Base-by-base conservation (phyloP, 2,888 invertebrate genomes). In the Drosophila pseudotalamancana region DNA sequence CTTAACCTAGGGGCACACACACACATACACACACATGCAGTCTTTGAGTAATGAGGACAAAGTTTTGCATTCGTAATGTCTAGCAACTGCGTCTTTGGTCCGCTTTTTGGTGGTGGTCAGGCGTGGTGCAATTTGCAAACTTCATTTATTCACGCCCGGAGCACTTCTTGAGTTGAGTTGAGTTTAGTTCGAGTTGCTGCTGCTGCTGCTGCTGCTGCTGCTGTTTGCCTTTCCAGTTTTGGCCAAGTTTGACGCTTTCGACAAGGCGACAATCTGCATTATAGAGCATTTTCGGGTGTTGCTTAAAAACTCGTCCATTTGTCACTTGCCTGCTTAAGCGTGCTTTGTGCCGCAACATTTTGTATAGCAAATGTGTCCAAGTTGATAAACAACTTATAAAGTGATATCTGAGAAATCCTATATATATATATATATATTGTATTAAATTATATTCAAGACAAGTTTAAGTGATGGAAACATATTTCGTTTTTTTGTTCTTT, bases 71-170 rank as follows among this genome's bases (percentile, higher is more conserved):
- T 81, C 68, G 68, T 70, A 84, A 87, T 81, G 85, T 70, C 60
- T 59, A 43, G 61, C 49, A 64, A 77, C 43, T 66, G 67, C 60
- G 70, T 43, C 54, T 63, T 56, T 49, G 45, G 62, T 39, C 70
- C 70, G 71, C 75, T 71, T 68, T 75, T 72, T 48, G 85, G 64
- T 75, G 82, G 82, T 85, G 82, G 82, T 87, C 82, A 83, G 82
- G 88, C 82, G 77, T 87, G 88, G 83, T 82, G 82, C 88, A 82
- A 82, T 82, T 87, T 87, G 82, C 88, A 87, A 83, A 83, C 82
- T 83, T 83, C 88, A 83, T 83, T 83, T 83, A 83, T 83, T 83
- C 88, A 83, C 82, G 82, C 82, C 82, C 72, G 69, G 56, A 82
- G 86, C 87, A 77, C 78, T 85, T 67, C 67, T n/a, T 60, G 57